Evolutionary conservation across 2,113 vertebrate genomes (phyloP), one percentile per base, ranked within the genome.

Genomic region (Synchiropus splendidus): DNA sequence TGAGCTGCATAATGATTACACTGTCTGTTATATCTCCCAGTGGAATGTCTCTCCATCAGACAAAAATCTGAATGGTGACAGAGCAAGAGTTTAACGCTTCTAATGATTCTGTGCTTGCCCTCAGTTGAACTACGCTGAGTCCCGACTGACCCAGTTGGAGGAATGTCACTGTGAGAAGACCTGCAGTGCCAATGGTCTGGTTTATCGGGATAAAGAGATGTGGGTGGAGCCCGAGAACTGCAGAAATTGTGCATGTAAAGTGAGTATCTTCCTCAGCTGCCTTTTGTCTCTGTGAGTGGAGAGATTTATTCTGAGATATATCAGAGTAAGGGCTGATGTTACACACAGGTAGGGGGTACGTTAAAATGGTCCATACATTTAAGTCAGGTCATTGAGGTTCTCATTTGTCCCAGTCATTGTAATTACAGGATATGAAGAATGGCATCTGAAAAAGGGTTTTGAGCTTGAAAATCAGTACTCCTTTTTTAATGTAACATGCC

Each of bases 61-160:
- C 38, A 2, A 9, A 44, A 16, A 9, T 0, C 34, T 21, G 39
- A 36, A 12, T 2, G 39, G 58, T 3, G 9, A 14, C 2, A 10
- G 14, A 13, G 31, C 2, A n/a, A 15, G 9, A 39, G 42, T 10
- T 16, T 17, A 57, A 58, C 49, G 39, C 1, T 0, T 10, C 35
- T 30, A 36, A 4, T 17, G 0, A 16, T 49, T 74, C 30, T 61
- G 14, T 58, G 16, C 18, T 35, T 31, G 12, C 49, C 69, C 81
- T 66, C 77, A 98, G 94, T 55, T 98, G 70, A 96, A 93, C 83
- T 95, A 93, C 60, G 93, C 94, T 12, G 94, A 98, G 83, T 90
- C 90, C 13, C 87, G 92, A 35, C 89, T 98, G 62, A 90, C 81
- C 77, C 92, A 95, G n/a, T 59, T 96, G 82, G 94, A 96, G 77